These are phyloP conservation scores for Drosophila azteca DNA, from an alignment of 1,140 invertebrate genomes.

Conservation along the genomic window DNA sequence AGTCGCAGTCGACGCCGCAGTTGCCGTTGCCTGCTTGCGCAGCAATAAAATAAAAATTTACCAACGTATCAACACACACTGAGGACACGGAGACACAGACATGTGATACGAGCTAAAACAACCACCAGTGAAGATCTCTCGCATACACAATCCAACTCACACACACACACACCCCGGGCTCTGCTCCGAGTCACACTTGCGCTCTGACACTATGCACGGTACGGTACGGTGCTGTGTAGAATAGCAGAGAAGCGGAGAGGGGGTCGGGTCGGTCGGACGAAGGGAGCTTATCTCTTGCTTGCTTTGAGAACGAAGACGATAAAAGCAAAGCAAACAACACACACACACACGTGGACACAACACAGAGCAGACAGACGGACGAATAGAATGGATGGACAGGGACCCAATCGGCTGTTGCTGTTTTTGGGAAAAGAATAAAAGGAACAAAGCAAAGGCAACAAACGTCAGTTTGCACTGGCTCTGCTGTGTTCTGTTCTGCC, in stretches of 20 bases:
- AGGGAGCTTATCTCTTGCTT: slow-evolving; percentile 66
- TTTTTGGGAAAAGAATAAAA: slow-evolving; percentile 43
- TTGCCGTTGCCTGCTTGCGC: slow-evolving; percentile 50
- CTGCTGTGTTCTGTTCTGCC: no score
- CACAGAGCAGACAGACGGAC: background rate
- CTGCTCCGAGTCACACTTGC: slow-evolving; percentile 18
- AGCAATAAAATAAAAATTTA: slow-evolving; percentile 62
- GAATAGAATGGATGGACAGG: no score
- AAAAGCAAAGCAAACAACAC: slow-evolving; percentile 76
- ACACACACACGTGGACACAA: slow-evolving; percentile 3
- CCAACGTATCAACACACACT: no score
- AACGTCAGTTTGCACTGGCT: slow-evolving; percentile 1
- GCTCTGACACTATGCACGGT: slow-evolving; percentile 19
- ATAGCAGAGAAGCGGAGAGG: slow-evolving; percentile 18
- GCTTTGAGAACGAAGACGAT: slow-evolving; percentile 63
- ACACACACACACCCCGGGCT: slow-evolving; percentile 15
- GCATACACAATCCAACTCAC: slow-evolving; percentile 16
- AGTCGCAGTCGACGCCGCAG: no score
- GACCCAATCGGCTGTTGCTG: slow-evolving; percentile 46
- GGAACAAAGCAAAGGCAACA: slow-evolving; percentile 36
- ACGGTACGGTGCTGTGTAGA: background rate
- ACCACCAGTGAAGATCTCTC: slow-evolving; percentile 59
- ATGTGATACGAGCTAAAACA: slow-evolving; percentile 67
- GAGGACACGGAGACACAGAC: slow-evolving; percentile 37
- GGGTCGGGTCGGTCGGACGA: slow-evolving; percentile 27